Evolutionary conservation across 2,888 invertebrate species (phyloP), one percentile per base, ranked within the genome.

Genomic region (Colletes collaris): DNA sequence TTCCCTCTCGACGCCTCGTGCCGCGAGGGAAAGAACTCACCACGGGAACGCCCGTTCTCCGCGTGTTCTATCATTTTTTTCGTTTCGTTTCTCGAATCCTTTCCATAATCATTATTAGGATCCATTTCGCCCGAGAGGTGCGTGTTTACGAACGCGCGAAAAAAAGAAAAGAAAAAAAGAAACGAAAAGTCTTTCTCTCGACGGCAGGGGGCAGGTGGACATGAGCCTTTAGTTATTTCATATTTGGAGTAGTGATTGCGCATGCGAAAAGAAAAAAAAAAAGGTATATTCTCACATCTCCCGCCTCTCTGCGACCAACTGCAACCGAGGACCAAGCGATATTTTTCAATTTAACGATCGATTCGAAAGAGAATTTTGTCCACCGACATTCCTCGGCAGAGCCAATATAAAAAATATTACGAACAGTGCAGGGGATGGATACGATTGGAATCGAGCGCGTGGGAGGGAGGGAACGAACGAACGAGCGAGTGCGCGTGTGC

Each of bases 191-290:
- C 73, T 67, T 73, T 82, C 82, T 66, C 78, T 74, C 84, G 79
- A 70, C 84, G 87, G 76, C 88, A 87, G 77, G 86, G 63, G 82
- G 76, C 84, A 82, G 68, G 89, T 91, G 90, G 90, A 92, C 90
- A 92, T 91, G 90, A 91, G 90, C 90, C 92, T 90, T 92, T 92
- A 92, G 91, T 91, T 91, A 91, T 88, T 91, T 92, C 88, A 92
- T 92, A 92, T 92, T 92, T 93, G 91, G 90, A 92, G 92, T 93
- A 93, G 93, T 93, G 92, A 90, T 92, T 93, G 93, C 90, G 93
- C 93, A 93, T 93, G 93, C 91, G 89, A 91, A 83, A 69, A 79
- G 78, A 58, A 52, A 80, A 79, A 79, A 78, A 79, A 76, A 83
- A 83, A 84, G 82, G 86, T 81, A 92, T 90, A 92, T 92, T 93